Evolutionary conservation across 2,797 vertebrate species (phyloP), one percentile per base, ranked within the genome.

Genomic region (Lagocephalus sceleratus): DNA sequence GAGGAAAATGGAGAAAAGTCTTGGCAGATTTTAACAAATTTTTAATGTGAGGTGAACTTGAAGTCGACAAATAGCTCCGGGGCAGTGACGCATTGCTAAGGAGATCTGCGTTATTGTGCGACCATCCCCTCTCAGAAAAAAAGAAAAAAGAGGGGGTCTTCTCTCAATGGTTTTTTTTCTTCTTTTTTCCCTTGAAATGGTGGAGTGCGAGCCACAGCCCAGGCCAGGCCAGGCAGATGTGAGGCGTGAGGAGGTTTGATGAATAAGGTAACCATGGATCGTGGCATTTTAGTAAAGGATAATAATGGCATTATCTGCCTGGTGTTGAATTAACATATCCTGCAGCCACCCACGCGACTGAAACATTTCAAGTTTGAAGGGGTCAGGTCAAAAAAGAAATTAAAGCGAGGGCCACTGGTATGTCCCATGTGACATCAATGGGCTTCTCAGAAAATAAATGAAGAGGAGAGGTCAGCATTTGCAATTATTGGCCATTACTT

Each of bases 1-100:
- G 20, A 11, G 44, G 14, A 6, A 23, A 21, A 21, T 46, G 44
- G 6, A 5, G 17, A 45, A 45, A 6, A 1, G 8, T 68, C 32
- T 32, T 35, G 44, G 51, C 51, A 68, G 75, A 73, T 57, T 66
- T 78, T 54, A 79, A 71, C 66, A 82, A 84, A 87, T 81, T 82
- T 85, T 87, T 82, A 69, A 83, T 79, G 68, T 51, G 74, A 80
- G 76, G 67, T 75, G 82, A 88, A 88, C 85, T 85, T 87, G 76
- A 76, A 78, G 71, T 69, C 76, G 62, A 60, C 55, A 76, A 85
- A 87, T 88, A 82, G 77, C 78, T 84, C 63, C 38, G 45, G 69
- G 64, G 79, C 79, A 85, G 66, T 47, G 78, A 85, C 79, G 84
- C 84, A 85, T 88, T 67, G 70, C 82, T 83, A 87, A 87, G 81